phyloP scores from a whole-genome alignment of 2,888 invertebrate genomes.

The Villa cingulata region DNA sequence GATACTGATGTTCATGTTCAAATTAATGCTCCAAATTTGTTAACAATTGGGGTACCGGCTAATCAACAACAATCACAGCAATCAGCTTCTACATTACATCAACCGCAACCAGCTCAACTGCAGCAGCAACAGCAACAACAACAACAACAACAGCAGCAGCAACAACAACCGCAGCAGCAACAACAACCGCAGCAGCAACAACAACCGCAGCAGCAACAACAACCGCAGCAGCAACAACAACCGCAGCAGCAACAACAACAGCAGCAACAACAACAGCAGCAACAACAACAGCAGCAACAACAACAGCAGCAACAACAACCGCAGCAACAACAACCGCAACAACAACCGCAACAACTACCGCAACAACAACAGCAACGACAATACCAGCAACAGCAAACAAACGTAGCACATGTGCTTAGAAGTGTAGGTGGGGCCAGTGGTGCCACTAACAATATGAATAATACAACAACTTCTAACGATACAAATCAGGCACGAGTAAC shows the following conservation, averaged over 20 bases:
- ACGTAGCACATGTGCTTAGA: not conserved
- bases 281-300: conserved; percentile 20
- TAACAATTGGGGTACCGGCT: conserved; percentile 29
- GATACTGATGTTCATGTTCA: conserved; percentile 33
- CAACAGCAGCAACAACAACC: conserved; percentile 17
- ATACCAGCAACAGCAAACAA: not conserved
- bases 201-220: conserved; percentile 31
- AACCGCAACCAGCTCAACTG: conserved; percentile 15
- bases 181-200: conserved; percentile 7
- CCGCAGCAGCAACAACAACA: conserved; percentile 35
- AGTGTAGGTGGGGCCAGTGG: too few relatives aligned
- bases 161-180: conserved; percentile 35
- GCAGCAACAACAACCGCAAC: conserved; percentile 36
- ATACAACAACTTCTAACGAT: conserved; percentile 1
- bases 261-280: conserved; percentile 12
- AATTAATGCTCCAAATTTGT: conserved; percentile 30
- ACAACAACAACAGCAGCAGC: conserved; percentile 18
- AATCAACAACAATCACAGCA: conserved; percentile 35
- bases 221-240: conserved; percentile 35
- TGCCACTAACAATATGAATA: not conserved
- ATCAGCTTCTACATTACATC: conserved; percentile 41
- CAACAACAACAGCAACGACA: conserved; percentile 32
- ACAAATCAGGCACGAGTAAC: conserved; percentile 38
- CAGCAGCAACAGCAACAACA: conserved; percentile 20
- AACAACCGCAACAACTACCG: conserved; percentile 3